These are phyloP conservation scores for Falco peregrinus DNA, from an alignment of 2,797 vertebrate species.

Conservation along the genomic window DNA sequence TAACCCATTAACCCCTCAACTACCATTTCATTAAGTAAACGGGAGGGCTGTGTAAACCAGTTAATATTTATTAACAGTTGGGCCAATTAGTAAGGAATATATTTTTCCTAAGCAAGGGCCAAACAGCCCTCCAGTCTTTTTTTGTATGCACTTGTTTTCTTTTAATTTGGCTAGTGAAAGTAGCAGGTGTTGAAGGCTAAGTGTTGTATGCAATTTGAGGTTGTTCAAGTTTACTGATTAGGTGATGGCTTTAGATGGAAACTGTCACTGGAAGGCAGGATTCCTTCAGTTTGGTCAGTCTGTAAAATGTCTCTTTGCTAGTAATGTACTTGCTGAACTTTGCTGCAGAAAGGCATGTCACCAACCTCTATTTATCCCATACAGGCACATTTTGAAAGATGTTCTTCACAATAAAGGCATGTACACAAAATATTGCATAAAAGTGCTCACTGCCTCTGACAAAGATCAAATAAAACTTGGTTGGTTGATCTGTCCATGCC, in stretches of 20 bases:
- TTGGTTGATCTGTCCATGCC: conserved; percentile 48
- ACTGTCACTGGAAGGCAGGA: conserved; percentile 11
- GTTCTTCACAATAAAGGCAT: conserved; percentile 38
- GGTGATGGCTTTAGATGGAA: not conserved
- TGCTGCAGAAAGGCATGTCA: not conserved
- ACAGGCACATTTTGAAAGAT: not conserved
- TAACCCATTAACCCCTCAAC: conserved; percentile 64
- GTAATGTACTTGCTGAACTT: not conserved
- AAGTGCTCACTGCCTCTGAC: conserved; percentile 33
- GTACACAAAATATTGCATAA: conserved; percentile 28
- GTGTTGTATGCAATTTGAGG: not conserved
- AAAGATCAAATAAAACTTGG: conserved; percentile 65
- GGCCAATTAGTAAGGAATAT: conserved; percentile 55
- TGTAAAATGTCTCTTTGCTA: not conserved
- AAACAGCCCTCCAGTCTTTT: conserved; percentile 41
- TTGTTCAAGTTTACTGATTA: conserved; percentile 11
- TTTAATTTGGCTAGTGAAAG: conserved; percentile 34
- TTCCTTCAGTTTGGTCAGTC: not conserved
- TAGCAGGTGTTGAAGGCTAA: conserved; percentile 33
- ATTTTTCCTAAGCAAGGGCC: conserved; percentile 19
- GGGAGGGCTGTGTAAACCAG: not conserved
- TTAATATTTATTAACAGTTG: conserved; percentile 53
- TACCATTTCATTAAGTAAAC: conserved; percentile 53
- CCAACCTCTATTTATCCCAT: not conserved
- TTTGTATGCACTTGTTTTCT: conserved; percentile 1